A percentile compares a stretch with the other conserved stretches of the same genome.
Conservation (phyloP, 2,888 invertebrate genomes). For the Thecocarcelia acutangulata region DNA sequence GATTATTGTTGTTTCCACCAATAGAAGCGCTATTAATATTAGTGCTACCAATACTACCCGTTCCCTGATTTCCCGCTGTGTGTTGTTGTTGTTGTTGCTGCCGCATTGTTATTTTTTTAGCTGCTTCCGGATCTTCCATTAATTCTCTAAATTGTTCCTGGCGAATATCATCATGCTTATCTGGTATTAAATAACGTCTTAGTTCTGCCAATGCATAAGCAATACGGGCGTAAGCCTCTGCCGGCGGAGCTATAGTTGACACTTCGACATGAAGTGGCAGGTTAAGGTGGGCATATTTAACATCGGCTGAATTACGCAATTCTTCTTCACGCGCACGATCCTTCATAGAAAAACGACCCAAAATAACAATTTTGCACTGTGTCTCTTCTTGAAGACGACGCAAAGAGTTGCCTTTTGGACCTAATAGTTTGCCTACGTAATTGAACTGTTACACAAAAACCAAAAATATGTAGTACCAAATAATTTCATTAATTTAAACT, state of each 20-base stretch:
- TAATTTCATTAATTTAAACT: background rate
- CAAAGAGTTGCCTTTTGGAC: conserved; percentile 96
- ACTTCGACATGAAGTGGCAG: conserved; percentile 95
- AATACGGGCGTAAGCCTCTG: conserved; percentile 92
- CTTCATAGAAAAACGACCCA: conserved; percentile 96
- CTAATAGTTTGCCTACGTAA: conserved; percentile 96
- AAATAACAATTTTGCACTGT: conserved; percentile 97
- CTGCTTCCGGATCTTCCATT: conserved; percentile 80
- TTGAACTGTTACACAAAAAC: conserved; percentile 87
- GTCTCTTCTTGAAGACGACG: conserved; percentile 96
- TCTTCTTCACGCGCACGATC: conserved; percentile 93
- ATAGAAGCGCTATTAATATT: conserved; percentile 72
- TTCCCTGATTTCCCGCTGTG: conserved; percentile 54
- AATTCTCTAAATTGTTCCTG: conserved; percentile 93
- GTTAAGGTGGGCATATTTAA: conserved; percentile 92
- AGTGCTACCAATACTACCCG: conserved; percentile 64
- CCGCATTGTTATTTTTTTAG: conserved; percentile 78
- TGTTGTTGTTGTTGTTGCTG: conserved; percentile 75
- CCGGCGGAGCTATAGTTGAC: conserved; percentile 91
- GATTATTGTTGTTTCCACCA: conserved; percentile 49
- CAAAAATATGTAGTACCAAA: background rate
- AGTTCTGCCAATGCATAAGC: conserved; percentile 93
- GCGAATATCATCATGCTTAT: conserved; percentile 89
- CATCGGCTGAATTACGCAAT: conserved; percentile 90
- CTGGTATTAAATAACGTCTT: conserved; percentile 84